Evolutionary conservation across 2,888 invertebrate genomes (phyloP), one percentile per base, ranked within the genome.

Genomic region (Baccha elongata): DNA sequence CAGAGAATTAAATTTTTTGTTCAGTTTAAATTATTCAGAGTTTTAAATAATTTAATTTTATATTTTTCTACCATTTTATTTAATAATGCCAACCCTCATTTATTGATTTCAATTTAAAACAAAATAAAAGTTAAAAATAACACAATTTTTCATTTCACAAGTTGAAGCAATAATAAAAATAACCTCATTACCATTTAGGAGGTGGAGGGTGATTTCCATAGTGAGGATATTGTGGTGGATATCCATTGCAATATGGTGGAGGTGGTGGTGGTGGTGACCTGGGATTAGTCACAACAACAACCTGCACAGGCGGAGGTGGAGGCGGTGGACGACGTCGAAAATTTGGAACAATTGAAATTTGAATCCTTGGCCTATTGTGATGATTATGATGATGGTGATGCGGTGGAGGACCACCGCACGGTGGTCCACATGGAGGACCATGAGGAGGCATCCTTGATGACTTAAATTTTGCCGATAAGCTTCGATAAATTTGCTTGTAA

Each of bases 281-380:
- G n/a, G n/a, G n/a, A n/a, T n/a, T n/a, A n/a, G n/a, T n/a, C n/a
- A n/a, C n/a, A n/a, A n/a, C n/a, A n/a, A n/a, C n/a, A n/a, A n/a
- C n/a, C n/a, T n/a, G n/a, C n/a, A n/a, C n/a, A n/a, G n/a, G 75
- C 13, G 73, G 72, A 1, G 83, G 72, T 37, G 78, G 83, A 13
- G 83, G 83, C 60, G 75, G 79, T 53, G 73, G 75, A 64, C 67
- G 83, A 23, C 83, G 71, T 1, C 78, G 68, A 6, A 78, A 55
- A 48, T 44, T 42, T n/a, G 78, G 78, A 19, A 68, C 42, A 5
- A 76, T 68, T 42, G 72, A 60, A 64, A 78, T 50, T 69, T 29
- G 53, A 68, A 83, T 58, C 37, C 78, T 67, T 29, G 83, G 83
- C 19, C 78, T 23, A n/a, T 48, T 42, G 5, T 64, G 62, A 55